These are phyloP conservation scores for Tetranychus piercei DNA, from an alignment of 2,888 invertebrate genomes.

Conservation along the genomic window DNA sequence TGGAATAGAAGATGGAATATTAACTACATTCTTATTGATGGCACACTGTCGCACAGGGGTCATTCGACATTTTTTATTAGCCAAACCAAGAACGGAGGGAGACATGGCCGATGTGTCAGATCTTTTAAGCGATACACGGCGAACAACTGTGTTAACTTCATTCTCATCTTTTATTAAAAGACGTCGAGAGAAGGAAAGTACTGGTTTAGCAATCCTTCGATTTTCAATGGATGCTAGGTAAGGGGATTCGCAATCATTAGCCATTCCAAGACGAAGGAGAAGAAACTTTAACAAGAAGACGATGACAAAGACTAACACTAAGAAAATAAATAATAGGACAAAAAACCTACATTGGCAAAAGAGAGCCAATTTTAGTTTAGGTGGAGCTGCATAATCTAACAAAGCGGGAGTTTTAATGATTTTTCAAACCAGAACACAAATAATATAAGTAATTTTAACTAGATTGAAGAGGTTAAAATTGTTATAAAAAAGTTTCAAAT, in stretches of 20 bases:
- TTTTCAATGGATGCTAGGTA: neutral
- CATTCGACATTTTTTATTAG: neutral
- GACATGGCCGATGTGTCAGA: neutral
- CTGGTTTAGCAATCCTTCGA: neutral
- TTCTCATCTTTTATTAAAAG: neutral
- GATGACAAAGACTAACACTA: neutral
- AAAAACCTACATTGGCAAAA: neutral
- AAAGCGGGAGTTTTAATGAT: conserved; percentile 1
- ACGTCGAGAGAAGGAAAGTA: neutral
- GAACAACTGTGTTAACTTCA: neutral
- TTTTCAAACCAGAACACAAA: too few species aligned
- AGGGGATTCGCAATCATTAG: neutral
- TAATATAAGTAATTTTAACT: too few species aligned
- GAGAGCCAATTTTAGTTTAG: neutral
- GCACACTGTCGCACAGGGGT: neutral
- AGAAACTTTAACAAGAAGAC: neutral
- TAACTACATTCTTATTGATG: neutral
- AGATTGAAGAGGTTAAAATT: too few species aligned
- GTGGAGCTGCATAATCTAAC: neutral
- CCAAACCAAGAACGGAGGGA: neutral
- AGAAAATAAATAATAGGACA: neutral
- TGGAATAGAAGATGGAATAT: neutral
- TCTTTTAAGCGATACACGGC: neutral
- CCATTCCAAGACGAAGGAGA: neutral
- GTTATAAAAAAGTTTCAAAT: too few species aligned